A percentile compares a stretch with the other conserved stretches of the same genome.
These are phyloP conservation scores for Manacus vitellinus DNA, from an alignment of 2,113 vertebrate genomes.

Conservation along the genomic window DNA sequence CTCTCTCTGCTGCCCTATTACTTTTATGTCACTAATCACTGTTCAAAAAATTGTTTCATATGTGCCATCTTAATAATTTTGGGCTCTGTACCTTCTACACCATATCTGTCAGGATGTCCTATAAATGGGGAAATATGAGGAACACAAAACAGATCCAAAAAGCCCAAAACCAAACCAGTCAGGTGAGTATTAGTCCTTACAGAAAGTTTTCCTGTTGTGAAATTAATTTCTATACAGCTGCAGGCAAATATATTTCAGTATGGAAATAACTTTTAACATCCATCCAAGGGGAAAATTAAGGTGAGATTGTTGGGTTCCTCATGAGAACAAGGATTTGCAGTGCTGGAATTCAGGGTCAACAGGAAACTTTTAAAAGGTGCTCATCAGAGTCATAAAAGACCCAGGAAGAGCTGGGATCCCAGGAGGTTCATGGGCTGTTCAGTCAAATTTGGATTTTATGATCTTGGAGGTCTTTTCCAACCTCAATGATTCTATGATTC, in stretches of 20 bases:
- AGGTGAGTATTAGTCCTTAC: neutral
- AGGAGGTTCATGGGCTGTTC: neutral
- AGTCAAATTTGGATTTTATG: too few species aligned
- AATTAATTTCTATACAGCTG: neutral
- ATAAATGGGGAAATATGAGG: neutral
- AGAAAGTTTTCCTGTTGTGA: neutral
- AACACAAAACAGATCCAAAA: rapidly evolving
- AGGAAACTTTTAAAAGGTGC: neutral
- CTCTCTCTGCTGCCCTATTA: neutral
- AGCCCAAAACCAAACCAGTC: neutral
- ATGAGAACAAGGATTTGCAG: neutral
- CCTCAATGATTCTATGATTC: neutral
- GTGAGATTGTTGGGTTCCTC: neutral
- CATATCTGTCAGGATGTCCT: neutral
- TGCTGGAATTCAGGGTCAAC: neutral
- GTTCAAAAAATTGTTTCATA: neutral
- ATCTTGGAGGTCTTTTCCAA: neutral
- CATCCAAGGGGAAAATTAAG: neutral
- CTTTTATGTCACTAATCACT: neutral
- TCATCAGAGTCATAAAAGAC: neutral
- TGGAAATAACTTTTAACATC: neutral
- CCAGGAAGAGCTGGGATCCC: neutral
- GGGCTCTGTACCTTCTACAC: neutral
- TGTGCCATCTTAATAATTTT: neutral
- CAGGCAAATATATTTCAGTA: neutral